Evolutionary conservation across 2,888 invertebrate genomes (phyloP).

Genomic region (Spatulosminthurus flaviceps): DNA sequence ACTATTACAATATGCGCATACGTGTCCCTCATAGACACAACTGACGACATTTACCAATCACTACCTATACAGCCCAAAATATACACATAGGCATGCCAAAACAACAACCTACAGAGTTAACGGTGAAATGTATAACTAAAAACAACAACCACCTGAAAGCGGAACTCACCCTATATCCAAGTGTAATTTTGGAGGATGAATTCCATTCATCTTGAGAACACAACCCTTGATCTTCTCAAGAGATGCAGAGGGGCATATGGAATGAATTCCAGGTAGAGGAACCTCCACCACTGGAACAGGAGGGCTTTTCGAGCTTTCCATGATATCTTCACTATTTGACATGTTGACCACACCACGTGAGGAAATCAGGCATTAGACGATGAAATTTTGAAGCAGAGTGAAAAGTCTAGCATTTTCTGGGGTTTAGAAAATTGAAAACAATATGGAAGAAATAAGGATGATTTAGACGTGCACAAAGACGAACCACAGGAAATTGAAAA

Average conservation of each 20-base stretch:
- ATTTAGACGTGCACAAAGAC: neutral
- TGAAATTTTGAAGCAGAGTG: neutral
- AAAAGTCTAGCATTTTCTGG: neutral
- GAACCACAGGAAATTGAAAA: neutral
- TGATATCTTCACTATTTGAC: constrained; percentile 11
- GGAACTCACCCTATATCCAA: constrained; percentile 36
- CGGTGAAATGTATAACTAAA: neutral
- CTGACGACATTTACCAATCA: too few relatives aligned
- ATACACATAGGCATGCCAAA: neutral
- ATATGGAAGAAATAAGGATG: neutral
- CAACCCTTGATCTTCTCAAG: constrained; percentile 44
- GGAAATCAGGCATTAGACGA: constrained; percentile 1
- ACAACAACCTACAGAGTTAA: neutral
- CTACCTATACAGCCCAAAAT: too few relatives aligned
- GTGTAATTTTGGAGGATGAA: constrained; percentile 42
- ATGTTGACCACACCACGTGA: neutral
- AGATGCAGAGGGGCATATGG: constrained; percentile 42
- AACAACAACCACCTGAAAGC: neutral
- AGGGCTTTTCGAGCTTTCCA: constrained; percentile 53
- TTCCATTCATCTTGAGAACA: constrained; percentile 43
- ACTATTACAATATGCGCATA: neutral
- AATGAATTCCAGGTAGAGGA: constrained; percentile 59
- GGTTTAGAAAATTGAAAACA: neutral
- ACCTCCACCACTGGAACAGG: constrained; percentile 51
- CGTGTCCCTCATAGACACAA: too few relatives aligned